Percentiles rank a stretch among this genome's conserved stretches.
Conservation (phyloP, 2,797 vertebrate genomes). For the Microchirus variegatus region DNA sequence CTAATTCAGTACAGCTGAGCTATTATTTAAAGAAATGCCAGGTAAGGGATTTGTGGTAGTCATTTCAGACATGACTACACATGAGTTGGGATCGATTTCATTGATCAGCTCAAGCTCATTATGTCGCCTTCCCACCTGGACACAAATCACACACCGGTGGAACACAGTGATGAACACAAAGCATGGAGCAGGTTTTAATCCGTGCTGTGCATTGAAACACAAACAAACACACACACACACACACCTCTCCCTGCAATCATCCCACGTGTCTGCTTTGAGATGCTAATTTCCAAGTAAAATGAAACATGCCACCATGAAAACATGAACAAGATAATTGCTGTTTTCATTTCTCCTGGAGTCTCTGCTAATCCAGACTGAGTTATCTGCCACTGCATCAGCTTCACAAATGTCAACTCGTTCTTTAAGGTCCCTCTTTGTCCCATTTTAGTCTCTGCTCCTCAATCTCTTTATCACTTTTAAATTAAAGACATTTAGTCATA, state of each 20-base stretch:
- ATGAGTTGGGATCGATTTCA: conserved; percentile 32
- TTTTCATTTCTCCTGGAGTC: background rate
- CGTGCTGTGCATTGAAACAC: conserved; percentile 30
- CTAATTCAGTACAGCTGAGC: conserved; percentile 15
- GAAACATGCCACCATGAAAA: conserved; percentile 65
- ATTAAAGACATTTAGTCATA: background rate
- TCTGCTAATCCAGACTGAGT: conserved; percentile 8
- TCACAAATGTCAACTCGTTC: background rate
- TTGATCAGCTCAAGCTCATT: conserved; percentile 50
- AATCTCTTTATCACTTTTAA: background rate
- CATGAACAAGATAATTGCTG: background rate
- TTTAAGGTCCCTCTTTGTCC: background rate
- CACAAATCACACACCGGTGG: conserved; percentile 38
- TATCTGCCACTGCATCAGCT: conserved; percentile 1
- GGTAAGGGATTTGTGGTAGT: conserved; percentile 12
- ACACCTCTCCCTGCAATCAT: conserved; percentile 37
- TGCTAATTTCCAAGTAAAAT: conserved; percentile 70
- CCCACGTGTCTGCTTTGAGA: conserved; percentile 58
- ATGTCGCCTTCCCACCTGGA: conserved; percentile 6
- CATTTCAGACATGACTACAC: conserved; percentile 32
- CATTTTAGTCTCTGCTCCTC: background rate
- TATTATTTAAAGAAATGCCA: conserved; percentile 24
- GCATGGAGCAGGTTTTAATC: conserved; percentile 36
- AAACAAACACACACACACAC: conserved; percentile 15
- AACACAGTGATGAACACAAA: conserved; percentile 35